These are phyloP conservation scores for Hipparchia sbordonii DNA, from an alignment of 2,888 invertebrate species.

Conservation along the genomic window DNA sequence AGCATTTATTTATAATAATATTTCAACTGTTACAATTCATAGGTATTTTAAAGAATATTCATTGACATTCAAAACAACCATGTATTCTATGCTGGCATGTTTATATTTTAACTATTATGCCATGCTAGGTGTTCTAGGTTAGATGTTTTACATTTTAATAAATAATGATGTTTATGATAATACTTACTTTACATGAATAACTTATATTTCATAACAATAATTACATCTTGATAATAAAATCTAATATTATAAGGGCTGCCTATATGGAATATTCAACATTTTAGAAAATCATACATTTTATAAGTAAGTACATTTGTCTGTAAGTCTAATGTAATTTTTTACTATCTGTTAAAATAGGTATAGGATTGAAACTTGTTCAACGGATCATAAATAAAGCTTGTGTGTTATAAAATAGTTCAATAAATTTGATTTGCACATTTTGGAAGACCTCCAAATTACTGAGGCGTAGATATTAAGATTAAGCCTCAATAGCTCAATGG, in stretches of 20 bases:
- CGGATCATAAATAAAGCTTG: too few relatives aligned
- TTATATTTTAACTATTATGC: not conserved
- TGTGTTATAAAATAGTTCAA: too few relatives aligned
- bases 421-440: too few relatives aligned
- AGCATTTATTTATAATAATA: constrained; percentile 8
- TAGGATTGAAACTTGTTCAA: too few relatives aligned
- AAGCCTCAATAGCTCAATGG: too few relatives aligned
- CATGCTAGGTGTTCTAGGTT: not conserved
- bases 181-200: constrained; percentile 29
- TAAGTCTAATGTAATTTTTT: not conserved
- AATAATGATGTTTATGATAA: constrained; percentile 42
- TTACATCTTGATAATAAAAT: constrained; percentile 37
- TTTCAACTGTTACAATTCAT: not conserved
- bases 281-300: not conserved
- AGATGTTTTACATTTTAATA: constrained; percentile 44
- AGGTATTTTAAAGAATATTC: not conserved
- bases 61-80: not conserved
- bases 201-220: constrained; percentile 38
- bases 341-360: too few relatives aligned
- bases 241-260: constrained; percentile 4
- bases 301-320: not conserved
- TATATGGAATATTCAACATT: not conserved
- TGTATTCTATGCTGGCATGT: not conserved
- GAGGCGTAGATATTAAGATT: too few relatives aligned
- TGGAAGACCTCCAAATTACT: too few relatives aligned